These are phyloP conservation scores for Setipinna tenuifilis DNA, from an alignment of 2,797 vertebrate genomes.

Conservation along the genomic window DNA sequence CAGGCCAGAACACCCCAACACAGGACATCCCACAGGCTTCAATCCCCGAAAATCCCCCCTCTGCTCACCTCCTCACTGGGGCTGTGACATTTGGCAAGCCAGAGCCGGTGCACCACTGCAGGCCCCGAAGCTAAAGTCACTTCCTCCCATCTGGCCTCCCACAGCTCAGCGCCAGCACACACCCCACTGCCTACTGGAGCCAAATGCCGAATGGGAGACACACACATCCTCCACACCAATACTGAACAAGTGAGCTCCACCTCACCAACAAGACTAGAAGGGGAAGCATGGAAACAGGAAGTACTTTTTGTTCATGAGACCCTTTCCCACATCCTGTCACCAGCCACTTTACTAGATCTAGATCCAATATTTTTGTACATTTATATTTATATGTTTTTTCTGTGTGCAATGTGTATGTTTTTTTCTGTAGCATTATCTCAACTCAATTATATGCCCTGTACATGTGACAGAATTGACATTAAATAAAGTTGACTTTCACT, in stretches of 20 bases:
- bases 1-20: not conserved
- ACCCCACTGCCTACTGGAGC: not conserved
- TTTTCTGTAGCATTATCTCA: too few species aligned
- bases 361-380: too few species aligned
- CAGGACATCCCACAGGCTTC: not conserved
- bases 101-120: not conserved
- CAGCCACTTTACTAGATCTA: too few species aligned
- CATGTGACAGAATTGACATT: too few species aligned
- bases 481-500: too few species aligned
- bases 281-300: too few species aligned
- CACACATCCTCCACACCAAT: not conserved
- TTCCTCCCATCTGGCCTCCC: slow-evolving; percentile 12
- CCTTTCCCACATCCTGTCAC: too few species aligned
- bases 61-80: not conserved
- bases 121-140: slow-evolving; percentile 10
- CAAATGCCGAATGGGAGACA: not conserved
- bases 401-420: too few species aligned
- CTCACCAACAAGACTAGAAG: too few species aligned
- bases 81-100: slow-evolving; percentile 8
- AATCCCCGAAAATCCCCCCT: not conserved
- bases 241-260: not conserved
- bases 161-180: not conserved
- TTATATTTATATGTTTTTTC: too few species aligned
- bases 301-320: too few species aligned
- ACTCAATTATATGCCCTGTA: too few species aligned